Evolutionary conservation across 1,140 invertebrate species (phyloP).

Genomic region (Drosophila neocordata): DNA sequence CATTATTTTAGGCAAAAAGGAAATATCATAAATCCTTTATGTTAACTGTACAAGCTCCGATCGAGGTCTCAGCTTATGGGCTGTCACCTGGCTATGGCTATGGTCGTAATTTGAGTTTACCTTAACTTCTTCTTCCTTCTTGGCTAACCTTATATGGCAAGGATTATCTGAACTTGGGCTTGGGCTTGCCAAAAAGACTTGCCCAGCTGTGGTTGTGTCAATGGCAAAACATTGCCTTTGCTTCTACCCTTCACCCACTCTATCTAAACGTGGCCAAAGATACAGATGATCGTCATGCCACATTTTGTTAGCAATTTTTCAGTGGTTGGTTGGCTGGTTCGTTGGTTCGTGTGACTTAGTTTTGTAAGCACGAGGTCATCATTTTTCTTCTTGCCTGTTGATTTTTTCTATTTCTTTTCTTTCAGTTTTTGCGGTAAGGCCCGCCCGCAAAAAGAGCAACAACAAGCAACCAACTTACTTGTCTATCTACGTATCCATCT

Average conservation of each 20-base stretch:
- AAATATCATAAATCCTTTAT: slow-evolving; percentile 39
- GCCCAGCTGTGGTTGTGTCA: slow-evolving; percentile 70
- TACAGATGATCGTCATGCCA: slow-evolving; percentile 54
- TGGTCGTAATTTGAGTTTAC: slow-evolving; percentile 29
- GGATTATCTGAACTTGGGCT: slow-evolving; percentile 36
- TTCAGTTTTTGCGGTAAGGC: slow-evolving; percentile 49
- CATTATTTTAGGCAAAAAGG: neutral
- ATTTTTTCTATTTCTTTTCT: slow-evolving; percentile 5
- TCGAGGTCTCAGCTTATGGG: slow-evolving; percentile 12
- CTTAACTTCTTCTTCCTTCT: slow-evolving; percentile 4
- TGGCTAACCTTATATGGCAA: slow-evolving; percentile 42
- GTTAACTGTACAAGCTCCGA: slow-evolving; percentile 48
- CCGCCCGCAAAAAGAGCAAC: slow-evolving; percentile 54
- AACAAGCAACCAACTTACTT: slow-evolving; percentile 19
- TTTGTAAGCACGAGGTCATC: slow-evolving; percentile 72
- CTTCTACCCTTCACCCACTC: slow-evolving; percentile 22
- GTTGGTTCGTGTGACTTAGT: slow-evolving; percentile 68
- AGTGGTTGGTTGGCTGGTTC: slow-evolving; percentile 35
- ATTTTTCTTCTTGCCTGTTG: slow-evolving; percentile 35
- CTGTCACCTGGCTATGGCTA: slow-evolving; percentile 32
- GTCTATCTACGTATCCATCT: slow-evolving; percentile 51
- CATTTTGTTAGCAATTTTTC: slow-evolving; percentile 72
- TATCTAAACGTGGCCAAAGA: slow-evolving; percentile 6
- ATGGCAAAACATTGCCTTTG: slow-evolving; percentile 38
- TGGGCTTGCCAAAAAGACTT: slow-evolving; percentile 48